phyloP scores from a whole-genome alignment of 2,113 vertebrate species.

The Bombycilla garrulus region DNA sequence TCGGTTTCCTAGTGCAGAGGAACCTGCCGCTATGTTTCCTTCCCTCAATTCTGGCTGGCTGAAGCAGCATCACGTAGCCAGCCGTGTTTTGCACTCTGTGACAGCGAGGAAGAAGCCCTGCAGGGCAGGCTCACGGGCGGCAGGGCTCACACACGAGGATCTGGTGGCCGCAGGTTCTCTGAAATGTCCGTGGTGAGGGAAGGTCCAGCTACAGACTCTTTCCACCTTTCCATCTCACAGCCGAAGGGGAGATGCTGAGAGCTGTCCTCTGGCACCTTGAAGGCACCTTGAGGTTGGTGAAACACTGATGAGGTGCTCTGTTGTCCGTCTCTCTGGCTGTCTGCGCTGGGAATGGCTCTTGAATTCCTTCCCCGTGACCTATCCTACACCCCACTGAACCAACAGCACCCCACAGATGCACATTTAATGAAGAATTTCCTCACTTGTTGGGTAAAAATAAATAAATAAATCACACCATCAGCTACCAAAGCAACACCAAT shows the following conservation, averaged over 20 bases:
- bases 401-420: fast-evolving
- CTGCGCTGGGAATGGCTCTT: background rate
- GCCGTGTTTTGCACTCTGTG: background rate
- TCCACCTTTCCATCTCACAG: background rate
- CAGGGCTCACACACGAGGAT: fast-evolving
- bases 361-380: background rate
- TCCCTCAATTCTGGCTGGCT: constrained; percentile 34
- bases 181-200: fast-evolving
- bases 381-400: background rate
- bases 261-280: background rate
- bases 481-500: background rate
- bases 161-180: background rate
- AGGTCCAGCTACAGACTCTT: background rate
- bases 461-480: background rate
- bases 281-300: background rate
- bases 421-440: fast-evolving
- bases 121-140: background rate
- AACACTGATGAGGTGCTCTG: background rate
- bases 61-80: background rate
- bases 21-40: constrained; percentile 39
- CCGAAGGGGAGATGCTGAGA: background rate
- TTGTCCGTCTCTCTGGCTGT: background rate
- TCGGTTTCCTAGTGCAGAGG: constrained; percentile 39
- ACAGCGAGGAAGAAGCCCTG: background rate
- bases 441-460: background rate